Base-by-base conservation (phyloP, 53 echinoderm and acorn worm genomes). In the Echinarachnius parma region DNA sequence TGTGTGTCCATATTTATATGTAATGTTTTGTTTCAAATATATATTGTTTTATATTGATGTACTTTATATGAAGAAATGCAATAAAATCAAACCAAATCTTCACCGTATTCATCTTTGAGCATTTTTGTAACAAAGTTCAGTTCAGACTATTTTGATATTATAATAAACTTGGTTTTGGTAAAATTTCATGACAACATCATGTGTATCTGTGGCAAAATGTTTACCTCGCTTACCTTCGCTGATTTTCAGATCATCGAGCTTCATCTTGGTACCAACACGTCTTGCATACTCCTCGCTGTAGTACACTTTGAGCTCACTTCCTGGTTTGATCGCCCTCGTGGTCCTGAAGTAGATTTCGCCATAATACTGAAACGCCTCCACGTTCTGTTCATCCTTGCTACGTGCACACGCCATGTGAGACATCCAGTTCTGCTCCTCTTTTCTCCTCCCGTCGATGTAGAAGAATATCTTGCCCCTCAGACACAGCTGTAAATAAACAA, bases 331-430 rank as follows among this genome's bases (percentile, higher is more conserved):
- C 27, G 44, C 47, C 48, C 46, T 46, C 30, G 66, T 65, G 48
- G 39, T 47, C 29, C 66, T 4, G 66, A 65, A 65, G 48, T 47
- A 65, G 66, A 65, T 65, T 22, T 65, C 24, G n/a, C 66, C 66
- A 29, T 46, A 65, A 28, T 48, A 47, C 30, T 65, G 66, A 16
- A 22, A 45, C 4, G 66, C 66, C 27, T 65, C 66, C 47, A 65
- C 29, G 25, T 65, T 65, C 31, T 65, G 66, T 28, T 65, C 66
- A 14, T 48, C 48, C n/a, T 65, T 46, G 22, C 16, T 65, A 14
- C 14, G 27, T 27, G 66, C 66, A 9, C 66, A 65, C 29, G 27
- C 21, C 8, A 65, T 8, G 19, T 46, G 66, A n/a, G 47, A 45
- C 66, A 65, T 65, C 66, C 66, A 65, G 48, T 65, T 27, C 8